Base-by-base conservation (phyloP, 2,797 vertebrate genomes). In the Paguma larvata region DNA sequence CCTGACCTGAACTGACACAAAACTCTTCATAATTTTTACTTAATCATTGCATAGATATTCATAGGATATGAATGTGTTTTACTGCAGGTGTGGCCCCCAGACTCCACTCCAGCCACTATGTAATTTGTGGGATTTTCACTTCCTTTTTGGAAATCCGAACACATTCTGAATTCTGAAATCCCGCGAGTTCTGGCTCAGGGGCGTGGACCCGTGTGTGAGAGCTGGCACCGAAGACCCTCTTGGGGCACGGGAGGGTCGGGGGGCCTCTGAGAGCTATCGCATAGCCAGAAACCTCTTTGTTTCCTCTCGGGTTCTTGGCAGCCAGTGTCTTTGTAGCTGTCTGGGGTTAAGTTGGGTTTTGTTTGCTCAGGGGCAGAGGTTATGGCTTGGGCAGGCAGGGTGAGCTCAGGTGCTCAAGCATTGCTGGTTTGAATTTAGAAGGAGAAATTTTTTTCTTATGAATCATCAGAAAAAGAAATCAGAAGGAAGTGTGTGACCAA, bases 391-490 rank as follows among this genome's bases (percentile, higher is more conserved):
- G 56, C 83, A 97, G 95, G 56, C 83, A 97, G 73, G 70, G 89
- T 53, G 56, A 97, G 65, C 72, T 78, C 73, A 90, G 68, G 62
- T 96, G 87, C 73, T 72, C 41, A 88, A 46, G 78, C 75, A 44
- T 96, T 93, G 96, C 21, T 91, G 88, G 46, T 95, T 79, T 96
- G 94, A 92, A 92, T 95, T 96, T 92, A 92, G 95, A 97, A 91
- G 94, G 70, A 86, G 78, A 93, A 70, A 0, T n/a, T 46, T 92
- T 89, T 95, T 95, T 94, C 30, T 88, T 92, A 93, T 97, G 97
- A 97, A 96, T 98, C 96, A 97, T 94, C 97, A 98, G 95, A 98
- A 98, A 97, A 97, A 98, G 87, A 95, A 97, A 97, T 97, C 90
- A 95, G 92, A 94, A 97, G 97, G 96, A 98, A 98, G 96, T 92